Conservation (phyloP, 2,113 vertebrate species). For the Pituophis catenifer region DNA sequence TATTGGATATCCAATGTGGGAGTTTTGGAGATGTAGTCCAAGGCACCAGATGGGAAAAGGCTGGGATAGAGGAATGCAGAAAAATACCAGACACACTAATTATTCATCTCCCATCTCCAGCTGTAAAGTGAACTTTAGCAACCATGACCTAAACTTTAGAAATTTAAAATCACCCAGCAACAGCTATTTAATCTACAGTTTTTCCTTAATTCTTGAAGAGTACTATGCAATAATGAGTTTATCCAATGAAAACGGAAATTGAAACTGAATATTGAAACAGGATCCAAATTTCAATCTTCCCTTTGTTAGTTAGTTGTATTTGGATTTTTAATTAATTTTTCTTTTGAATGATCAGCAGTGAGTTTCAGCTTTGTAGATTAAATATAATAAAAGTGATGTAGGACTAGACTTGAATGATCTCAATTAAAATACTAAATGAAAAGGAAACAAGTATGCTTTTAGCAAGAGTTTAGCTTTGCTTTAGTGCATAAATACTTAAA, state of each 20-base stretch:
- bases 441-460: conserved; percentile 3
- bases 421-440: background rate
- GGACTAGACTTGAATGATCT: background rate
- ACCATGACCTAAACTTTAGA: background rate
- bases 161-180: conserved; percentile 1
- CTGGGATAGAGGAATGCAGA: background rate
- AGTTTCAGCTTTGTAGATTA: background rate
- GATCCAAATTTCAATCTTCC: background rate
- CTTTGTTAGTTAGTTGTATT: background rate
- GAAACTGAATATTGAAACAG: background rate
- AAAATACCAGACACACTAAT: background rate
- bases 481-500: background rate
- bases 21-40: background rate
- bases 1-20: background rate
- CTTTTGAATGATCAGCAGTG: background rate
- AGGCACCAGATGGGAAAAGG: background rate
- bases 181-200: background rate
- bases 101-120: conserved; percentile 1
- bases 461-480: background rate
- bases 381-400: background rate
- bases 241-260: background rate
- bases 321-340: background rate
- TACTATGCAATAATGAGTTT: background rate
- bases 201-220: conserved; percentile 6
- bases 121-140: background rate